A percentile compares a stretch with the other conserved stretches of the same genome.
These are phyloP conservation scores for Drosophila kepulauana DNA, from an alignment of 1,140 invertebrate species.

Conservation along the genomic window DNA sequence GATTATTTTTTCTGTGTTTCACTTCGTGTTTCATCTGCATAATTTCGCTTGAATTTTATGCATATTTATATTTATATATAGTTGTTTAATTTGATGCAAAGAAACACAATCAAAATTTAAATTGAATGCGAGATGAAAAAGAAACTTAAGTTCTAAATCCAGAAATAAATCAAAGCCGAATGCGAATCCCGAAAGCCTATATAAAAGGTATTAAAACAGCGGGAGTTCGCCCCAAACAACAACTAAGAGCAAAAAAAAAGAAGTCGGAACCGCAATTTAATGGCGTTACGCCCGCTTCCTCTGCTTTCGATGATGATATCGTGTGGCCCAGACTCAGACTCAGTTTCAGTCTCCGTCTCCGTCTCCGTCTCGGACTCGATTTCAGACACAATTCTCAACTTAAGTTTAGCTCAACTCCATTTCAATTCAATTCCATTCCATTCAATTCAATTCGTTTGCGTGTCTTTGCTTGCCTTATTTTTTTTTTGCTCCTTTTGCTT, in stretches of 20 bases:
- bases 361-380: slow-evolving; percentile 3
- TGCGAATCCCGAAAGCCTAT: slow-evolving; percentile 41
- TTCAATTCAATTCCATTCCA: slow-evolving; percentile 63
- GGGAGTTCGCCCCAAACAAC: slow-evolving; percentile 12
- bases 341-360: neutral
- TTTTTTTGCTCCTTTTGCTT: slow-evolving; percentile 15
- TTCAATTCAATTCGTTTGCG: slow-evolving; percentile 70
- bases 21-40: slow-evolving; percentile 24
- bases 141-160: slow-evolving; percentile 50
- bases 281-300: slow-evolving; percentile 77
- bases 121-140: slow-evolving; percentile 42
- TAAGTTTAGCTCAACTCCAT: slow-evolving; percentile 13
- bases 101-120: slow-evolving; percentile 38
- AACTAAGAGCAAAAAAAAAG: no score
- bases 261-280: slow-evolving; percentile 53
- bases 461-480: slow-evolving; percentile 31
- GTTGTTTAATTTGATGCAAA: slow-evolving; percentile 30
- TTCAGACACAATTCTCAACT: slow-evolving; percentile 17
- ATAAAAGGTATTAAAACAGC: slow-evolving; percentile 35
- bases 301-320: slow-evolving; percentile 12
- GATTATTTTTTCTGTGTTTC: neutral
- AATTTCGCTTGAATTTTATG: slow-evolving; percentile 6
- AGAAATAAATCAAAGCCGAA: slow-evolving; percentile 63
- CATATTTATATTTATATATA: slow-evolving; percentile 24
- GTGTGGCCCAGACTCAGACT: neutral